Percentiles rank a stretch among this genome's conserved stretches.
These are phyloP conservation scores for Polymixis flavicincta DNA, from an alignment of 2,888 invertebrate genomes.

Conservation along the genomic window DNA sequence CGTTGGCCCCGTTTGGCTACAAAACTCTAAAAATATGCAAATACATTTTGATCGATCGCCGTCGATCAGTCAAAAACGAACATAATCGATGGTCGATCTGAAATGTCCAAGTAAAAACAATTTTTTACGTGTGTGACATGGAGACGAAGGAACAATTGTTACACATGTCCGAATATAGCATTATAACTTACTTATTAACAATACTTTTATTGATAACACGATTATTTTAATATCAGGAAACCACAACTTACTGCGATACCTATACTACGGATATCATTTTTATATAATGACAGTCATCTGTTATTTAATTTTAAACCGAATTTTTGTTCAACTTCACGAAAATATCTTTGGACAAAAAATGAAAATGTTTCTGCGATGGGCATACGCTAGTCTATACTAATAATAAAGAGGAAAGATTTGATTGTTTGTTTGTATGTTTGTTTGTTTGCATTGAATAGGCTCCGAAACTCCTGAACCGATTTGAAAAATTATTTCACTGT, in stretches of 20 bases:
- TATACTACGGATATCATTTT: not conserved
- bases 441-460: no score
- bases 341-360: no score
- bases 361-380: no score
- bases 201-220: conserved; percentile 1
- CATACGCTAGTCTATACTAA: no score
- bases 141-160: not conserved
- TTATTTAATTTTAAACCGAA: no score
- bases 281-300: not conserved
- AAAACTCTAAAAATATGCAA: not conserved
- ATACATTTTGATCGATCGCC: not conserved
- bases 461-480: no score
- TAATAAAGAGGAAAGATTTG: no score
- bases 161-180: not conserved
- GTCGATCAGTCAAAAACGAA: not conserved
- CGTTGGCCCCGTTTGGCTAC: no score
- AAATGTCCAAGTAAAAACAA: not conserved
- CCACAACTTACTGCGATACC: not conserved
- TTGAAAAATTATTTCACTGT: no score
- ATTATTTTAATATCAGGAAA: conserved; percentile 15
- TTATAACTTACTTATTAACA: conserved; percentile 1
- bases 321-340: no score
- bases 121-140: not conserved
- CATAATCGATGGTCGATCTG: not conserved
- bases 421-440: no score